These are phyloP conservation scores for Acromyrmex echinatior DNA, from an alignment of 1,140 invertebrate genomes.

Conservation along the genomic window DNA sequence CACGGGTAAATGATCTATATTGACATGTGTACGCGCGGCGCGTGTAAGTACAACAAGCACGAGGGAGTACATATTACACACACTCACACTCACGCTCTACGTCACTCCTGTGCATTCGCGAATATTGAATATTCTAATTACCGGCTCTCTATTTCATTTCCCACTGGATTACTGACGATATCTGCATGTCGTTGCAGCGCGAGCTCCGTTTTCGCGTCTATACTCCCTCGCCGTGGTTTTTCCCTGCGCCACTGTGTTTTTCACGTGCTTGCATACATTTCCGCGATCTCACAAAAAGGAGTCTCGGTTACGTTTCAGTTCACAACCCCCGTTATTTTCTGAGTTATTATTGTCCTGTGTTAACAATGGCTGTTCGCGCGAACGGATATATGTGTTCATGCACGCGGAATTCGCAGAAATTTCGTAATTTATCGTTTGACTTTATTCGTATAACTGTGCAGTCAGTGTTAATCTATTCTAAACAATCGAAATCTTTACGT, in stretches of 20 bases:
- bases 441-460: background rate
- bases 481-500: background rate
- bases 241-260: background rate
- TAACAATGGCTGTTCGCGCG: no score
- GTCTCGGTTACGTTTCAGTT: conserved; percentile 3
- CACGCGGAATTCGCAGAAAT: background rate
- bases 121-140: conserved; percentile 78
- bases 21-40: background rate
- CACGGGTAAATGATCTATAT: conserved; percentile 6
- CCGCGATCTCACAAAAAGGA: conserved; percentile 17
- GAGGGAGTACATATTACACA: background rate
- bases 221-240: conserved; percentile 30
- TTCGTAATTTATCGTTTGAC: background rate
- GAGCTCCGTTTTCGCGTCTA: background rate
- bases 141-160: conserved; percentile 73
- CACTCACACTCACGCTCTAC: background rate
- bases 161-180: conserved; percentile 62
- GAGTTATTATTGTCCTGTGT: conserved; percentile 31
- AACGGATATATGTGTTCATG: no score
- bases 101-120: conserved; percentile 44
- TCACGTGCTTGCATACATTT: conserved; percentile 37
- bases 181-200: conserved; percentile 46
- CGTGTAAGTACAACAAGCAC: background rate
- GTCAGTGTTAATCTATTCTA: background rate
- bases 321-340: conserved; percentile 13